These are phyloP conservation scores for Leptestheria dahalacensis DNA, from an alignment of 1,140 invertebrate species.

Conservation along the genomic window DNA sequence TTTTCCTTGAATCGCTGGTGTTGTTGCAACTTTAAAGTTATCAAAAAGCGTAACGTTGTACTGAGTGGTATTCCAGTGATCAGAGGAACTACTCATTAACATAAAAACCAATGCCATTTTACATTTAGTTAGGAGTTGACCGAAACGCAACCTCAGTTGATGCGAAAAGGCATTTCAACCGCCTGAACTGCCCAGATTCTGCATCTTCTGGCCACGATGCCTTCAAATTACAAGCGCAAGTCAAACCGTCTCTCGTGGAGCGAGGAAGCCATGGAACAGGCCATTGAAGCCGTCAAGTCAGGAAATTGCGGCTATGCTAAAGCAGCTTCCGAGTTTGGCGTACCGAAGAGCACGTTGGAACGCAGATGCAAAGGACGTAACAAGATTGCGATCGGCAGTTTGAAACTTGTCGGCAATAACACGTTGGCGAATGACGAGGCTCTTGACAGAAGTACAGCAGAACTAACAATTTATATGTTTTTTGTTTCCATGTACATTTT, in stretches of 20 bases:
- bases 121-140: too few relatives aligned
- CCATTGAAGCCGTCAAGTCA: background rate
- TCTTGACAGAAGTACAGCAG: too few relatives aligned
- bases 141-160: too few relatives aligned
- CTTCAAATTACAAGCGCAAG: background rate
- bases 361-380: background rate
- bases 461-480: too few relatives aligned
- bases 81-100: too few relatives aligned
- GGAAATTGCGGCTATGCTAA: background rate
- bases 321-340: background rate
- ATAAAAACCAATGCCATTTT: too few relatives aligned
- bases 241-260: background rate
- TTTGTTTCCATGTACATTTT: background rate
- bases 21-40: too few relatives aligned
- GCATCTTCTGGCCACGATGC: background rate
- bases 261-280: background rate
- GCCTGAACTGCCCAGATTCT: too few relatives aligned
- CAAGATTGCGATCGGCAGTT: background rate
- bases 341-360: background rate
- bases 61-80: too few relatives aligned
- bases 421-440: background rate
- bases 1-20: too few relatives aligned
- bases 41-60: too few relatives aligned
- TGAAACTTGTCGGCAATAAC: background rate
- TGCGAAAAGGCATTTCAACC: too few relatives aligned